Evolutionary conservation across 2,888 invertebrate species (phyloP), one percentile per base, ranked within the genome.

Genomic region (Griposia aprilina): DNA sequence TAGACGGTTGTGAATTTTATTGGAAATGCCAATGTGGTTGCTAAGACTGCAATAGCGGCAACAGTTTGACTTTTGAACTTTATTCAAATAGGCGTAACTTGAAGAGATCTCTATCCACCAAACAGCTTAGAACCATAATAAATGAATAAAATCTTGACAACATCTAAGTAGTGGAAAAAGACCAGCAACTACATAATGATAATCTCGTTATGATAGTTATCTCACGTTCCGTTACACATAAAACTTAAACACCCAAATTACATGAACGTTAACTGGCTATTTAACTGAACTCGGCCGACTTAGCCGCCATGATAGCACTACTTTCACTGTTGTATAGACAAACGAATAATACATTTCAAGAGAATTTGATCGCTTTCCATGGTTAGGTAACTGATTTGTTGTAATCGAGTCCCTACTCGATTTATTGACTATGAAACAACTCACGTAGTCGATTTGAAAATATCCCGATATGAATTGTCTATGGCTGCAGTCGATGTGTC

Each of bases 301-400:
- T 79, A 66, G 48, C 30, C 26, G 48, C 65, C 59, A 78, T 68
- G 81, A 79, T 80, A 81, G 59, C 26, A 82, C 75, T 81, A 91
- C 92, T 92, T 92, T 92, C 92, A 87, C 91, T 81, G 74, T 68
- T 85, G 78, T 80, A 75, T 81, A 86, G 68, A 80, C 83, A 85
- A 85, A 89, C 82, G 70, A 85, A 84, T 83, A 90, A 86, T 84
- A 84, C 80, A 85, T 83, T 87, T 83, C 76, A 83, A 77, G 87
- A 86, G 86, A 86, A 87, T 88, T 83, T 83, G 87, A 90, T 89
- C 86, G 85, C 89, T 91, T 91, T 91, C 88, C 87, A 88, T 88
- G 81, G 84, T 92, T 92, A 90, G 89, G 88, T 91, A 90, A 91
- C 86, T 74, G 85, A 88, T 75, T 80, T 81, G 78, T 83, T 84